A percentile compares a stretch with the other conserved stretches of the same genome.
phyloP scores from a whole-genome alignment of 2,888 invertebrate genomes.

The Prenolepis imparis region DNA sequence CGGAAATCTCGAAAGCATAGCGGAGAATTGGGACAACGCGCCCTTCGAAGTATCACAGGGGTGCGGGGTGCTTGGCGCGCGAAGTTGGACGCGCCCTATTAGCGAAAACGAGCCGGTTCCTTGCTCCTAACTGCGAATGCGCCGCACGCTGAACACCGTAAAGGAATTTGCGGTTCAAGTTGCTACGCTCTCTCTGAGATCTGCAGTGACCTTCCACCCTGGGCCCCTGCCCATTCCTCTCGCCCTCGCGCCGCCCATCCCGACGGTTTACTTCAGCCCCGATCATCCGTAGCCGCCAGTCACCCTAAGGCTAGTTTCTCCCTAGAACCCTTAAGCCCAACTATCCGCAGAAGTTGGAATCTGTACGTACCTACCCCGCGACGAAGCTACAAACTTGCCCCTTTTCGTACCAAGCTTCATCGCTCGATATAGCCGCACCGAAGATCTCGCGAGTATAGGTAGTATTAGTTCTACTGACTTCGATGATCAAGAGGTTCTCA shows the following conservation, averaged over 20 bases:
- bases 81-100: conserved; percentile 75
- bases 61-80: conserved; percentile 23
- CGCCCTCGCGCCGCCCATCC: conserved; percentile 46
- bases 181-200: conserved; percentile 77
- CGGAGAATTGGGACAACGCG: conserved; percentile 58
- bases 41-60: conserved; percentile 37
- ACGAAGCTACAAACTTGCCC: conserved; percentile 77
- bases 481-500: conserved; percentile 6
- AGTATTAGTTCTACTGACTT: conserved; percentile 37
- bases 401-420: conserved; percentile 63
- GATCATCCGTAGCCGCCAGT: conserved; percentile 80
- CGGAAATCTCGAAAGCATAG: conserved; percentile 50
- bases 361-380: conserved; percentile 76
- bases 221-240: conserved; percentile 66
- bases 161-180: conserved; percentile 82
- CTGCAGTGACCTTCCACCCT: conserved; percentile 59
- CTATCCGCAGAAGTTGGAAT: conserved; percentile 83
- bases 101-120: conserved; percentile 75
- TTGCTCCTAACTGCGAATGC: conserved; percentile 69
- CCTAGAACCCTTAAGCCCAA: conserved; percentile 81
- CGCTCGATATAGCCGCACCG: conserved; percentile 51
- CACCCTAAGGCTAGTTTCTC: conserved; percentile 80
- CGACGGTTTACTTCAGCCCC: conserved; percentile 78
- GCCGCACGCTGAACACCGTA: conserved; percentile 71
- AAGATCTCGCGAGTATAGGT: conserved; percentile 37